Conservation (phyloP, 2,113 vertebrate species). For the Rhea pennata region DNA sequence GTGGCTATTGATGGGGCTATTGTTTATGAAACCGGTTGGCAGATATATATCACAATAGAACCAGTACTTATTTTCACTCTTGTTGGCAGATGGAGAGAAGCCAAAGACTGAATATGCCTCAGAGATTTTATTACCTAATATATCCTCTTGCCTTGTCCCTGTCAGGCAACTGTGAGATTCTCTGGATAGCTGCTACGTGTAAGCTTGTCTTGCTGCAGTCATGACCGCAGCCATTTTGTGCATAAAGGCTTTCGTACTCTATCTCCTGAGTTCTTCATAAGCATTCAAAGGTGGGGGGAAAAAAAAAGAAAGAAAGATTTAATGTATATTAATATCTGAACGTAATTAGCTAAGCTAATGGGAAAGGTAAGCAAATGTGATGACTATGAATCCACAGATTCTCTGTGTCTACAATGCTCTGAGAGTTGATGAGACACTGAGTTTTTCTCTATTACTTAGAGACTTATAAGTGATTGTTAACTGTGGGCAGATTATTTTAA, state of each 20-base stretch:
- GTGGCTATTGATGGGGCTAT: neutral
- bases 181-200: neutral
- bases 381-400: neutral
- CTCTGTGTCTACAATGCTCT: neutral
- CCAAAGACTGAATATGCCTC: neutral
- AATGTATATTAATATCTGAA: constrained; percentile 28
- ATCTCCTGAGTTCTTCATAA: constrained; percentile 8
- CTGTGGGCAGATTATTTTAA: neutral
- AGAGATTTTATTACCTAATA: constrained; percentile 18
- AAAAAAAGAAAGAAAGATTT: constrained; percentile 1
- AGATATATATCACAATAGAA: neutral
- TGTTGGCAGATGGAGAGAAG: neutral
- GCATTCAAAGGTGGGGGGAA: neutral
- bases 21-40: neutral
- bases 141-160: neutral
- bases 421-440: neutral
- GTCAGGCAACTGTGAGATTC: constrained; percentile 3
- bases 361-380: neutral
- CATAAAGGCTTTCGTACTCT: constrained; percentile 8
- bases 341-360: constrained; percentile 19
- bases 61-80: neutral
- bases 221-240: neutral
- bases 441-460: neutral
- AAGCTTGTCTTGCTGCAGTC: neutral
- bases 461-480: neutral